Evolutionary conservation across 2,888 invertebrate species (phyloP), one percentile per base, ranked within the genome.

Genomic region (Nysson spinosus): DNA sequence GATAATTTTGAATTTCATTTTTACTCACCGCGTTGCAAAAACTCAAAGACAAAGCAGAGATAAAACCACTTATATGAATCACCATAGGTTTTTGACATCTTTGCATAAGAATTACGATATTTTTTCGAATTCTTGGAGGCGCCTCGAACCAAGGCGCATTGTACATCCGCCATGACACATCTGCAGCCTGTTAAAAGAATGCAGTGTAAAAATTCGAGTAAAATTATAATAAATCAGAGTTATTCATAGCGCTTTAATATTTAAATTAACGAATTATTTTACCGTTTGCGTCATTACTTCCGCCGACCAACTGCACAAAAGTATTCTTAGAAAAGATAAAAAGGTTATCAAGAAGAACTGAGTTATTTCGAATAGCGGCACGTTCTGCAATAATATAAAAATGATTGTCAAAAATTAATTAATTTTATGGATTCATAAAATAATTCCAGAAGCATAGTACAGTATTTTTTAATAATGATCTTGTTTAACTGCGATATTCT

Each of bases 1-100:
- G n/a, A n/a, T n/a, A n/a, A n/a, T n/a, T n/a, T n/a, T n/a, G n/a
- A n/a, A n/a, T n/a, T n/a, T n/a, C n/a, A n/a, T n/a, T n/a, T 12
- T 24, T 46, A 16, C 68, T 58, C 43, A 78, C 79, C 24, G 16
- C 43, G 5, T 56, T 60, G 5, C 70, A 79, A 22, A 75, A 77
- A 28, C 17, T 34, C 5, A 79, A 43, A 2, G 75, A 75, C 37
- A 80, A 50, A 3, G 47, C 40, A 0, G 72, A 51, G 19, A 69
- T 57, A 35, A 70, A 17, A 1, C 61, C 63, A 11, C 22, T 30
- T 0, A 61, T 30, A 3, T 56, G 62, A 20, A 79, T 60, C 0
- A 40, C 19, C n/a, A 77, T 30, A 1, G 75, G 52, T 55, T 60
- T 72, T 17, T 75, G 78, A 37, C 71, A 72, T 30, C 71, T 67